Base-by-base conservation (phyloP, 2,888 invertebrate genomes). In the Yponomeuta evonymella region DNA sequence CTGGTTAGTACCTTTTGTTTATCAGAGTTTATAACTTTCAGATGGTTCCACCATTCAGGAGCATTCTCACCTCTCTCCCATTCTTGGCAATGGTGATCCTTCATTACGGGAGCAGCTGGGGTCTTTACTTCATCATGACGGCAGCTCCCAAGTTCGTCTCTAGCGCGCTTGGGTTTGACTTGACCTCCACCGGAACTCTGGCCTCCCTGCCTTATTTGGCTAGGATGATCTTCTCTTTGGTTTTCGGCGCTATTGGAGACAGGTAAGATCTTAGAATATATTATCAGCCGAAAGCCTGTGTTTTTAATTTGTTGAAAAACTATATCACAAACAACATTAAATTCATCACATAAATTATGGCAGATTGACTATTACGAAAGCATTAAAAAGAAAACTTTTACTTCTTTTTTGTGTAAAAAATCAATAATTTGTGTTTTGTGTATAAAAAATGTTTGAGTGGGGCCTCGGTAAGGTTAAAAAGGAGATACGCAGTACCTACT, bases 51-150 rank as follows among this genome's bases (percentile, higher is more conserved):
- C 96, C 96, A 0, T 93, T 95, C 76, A 88, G 84, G 74, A 86
- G 90, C 33, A 94, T 96, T 65, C 77, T 94, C n/a, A 87, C 93
- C 0, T 96, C 96, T 0, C 78, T 95, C 72, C 96, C 96, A 0
- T 96, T 96, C 86, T 90, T 95, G 85, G 94, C 95, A 0, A 89
- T 96, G 78, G 82, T 94, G 15, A 73, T 95, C 0, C 89, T 95
- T 4, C 96, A 96, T 79, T 96, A 95, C 78, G 96, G 96, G 43
- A 96, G 94, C 82, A 92, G 95, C 76, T 96, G 96, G 94, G 95
- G 96, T 0, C 79, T 96, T 4, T 96, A 95, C 85, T 95, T 96
- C 83, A 92, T 95, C 71, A 94, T 96, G 86, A 96, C 95, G 0
- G 95, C 95, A 0, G 95, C 96, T 15, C 96, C 96, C 1, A 95